Base-by-base conservation (phyloP, 2,797 vertebrate genomes). In the Carapus acus region DNA sequence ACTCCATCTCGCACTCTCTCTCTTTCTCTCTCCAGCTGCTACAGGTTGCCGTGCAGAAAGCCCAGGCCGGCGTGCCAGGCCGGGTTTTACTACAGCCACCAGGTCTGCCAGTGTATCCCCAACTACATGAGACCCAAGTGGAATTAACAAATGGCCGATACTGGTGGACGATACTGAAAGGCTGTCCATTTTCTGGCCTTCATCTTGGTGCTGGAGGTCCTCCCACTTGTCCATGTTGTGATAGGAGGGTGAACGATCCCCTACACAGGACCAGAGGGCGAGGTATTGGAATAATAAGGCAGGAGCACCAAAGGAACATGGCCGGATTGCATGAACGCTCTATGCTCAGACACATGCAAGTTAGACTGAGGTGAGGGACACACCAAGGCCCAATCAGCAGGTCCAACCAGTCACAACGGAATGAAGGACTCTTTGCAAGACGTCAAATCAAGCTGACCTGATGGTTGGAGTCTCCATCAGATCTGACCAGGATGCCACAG, bases 91-190 rank as follows among this genome's bases (percentile, higher is more conserved):
- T 88, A 85, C 83, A 89, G 80, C 62, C 74, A 66, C 42, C 72
- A 77, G 1, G 86, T 89, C 40, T 89, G 88, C 62, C 83, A 85
- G 71, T 89, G 88, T 67, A 81, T 88, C 58, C 87, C 88, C 40
- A 66, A 81, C 51, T 72, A 77, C 76, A 78, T 89, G 84, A 88
- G 77, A 68, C 75, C 81, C 4, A 45, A 75, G 49, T 83, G 83
- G 85, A 82, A 83, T n/a, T 87, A 70, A 73, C 14, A 18, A 18
- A 22, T 43, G n/a, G 15, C 31, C 51, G 18, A 23, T 11, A 29
- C 18, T n/a, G 34, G 23, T 16, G 31, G n/a, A n/a, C 24, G 47
- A 6, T 20, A n/a, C 13, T 23, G 33, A n/a, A 22, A 8, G 12
- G 16, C 19, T 2, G 17, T 7, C 21, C 15, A 46, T 23, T 29